Base-by-base conservation (phyloP, 2,888 invertebrate genomes). In the Ashinkailepas kermadecensis region DNA sequence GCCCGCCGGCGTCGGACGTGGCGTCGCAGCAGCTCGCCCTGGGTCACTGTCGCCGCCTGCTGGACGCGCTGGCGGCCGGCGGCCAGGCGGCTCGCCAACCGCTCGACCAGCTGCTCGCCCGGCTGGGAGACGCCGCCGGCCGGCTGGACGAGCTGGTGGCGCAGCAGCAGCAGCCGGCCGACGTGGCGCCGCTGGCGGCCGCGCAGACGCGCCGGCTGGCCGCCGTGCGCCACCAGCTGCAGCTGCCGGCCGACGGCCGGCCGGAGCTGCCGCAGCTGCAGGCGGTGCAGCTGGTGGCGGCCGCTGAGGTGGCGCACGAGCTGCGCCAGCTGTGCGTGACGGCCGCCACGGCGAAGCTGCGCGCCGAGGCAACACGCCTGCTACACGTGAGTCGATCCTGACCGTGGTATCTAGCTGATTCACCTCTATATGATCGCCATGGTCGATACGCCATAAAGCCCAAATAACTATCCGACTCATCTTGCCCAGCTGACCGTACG, bases 1-100 rank as follows among this genome's bases (percentile, higher is more conserved):
- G 91, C 82, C 89, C 91, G 74, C 74, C 84, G 87, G 94, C 81
- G 93, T 82, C 82, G 54, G n/a, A 82, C n/a, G 21, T 79, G 25
- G 62, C 78, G 18, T 56, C 54, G 74, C 74, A 74, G 74, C 74
- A 54, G 18, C 74, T 13, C 54, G 54, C 74, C 21, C 74, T 74
- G 18, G 74, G 74, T 54, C 11, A 56, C 74, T 54, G 74, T 23
- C 54, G 54, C 6, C 56, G 9, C 54, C 74, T 74, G 74, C 74
- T 74, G 54, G 54, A 56, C 74, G 11, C 23, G 54, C 74, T 74
- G 74, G 56, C 74, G 2, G 74, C 74, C 74, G 21, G 9, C 56
- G 74, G 74, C 0, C 74, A 56, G 21, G 74, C 21, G 56, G 15
- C 56, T 0, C 21, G 56, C 18, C 21, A 18, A 8, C 54, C 74